Conservation (phyloP, 2,113 vertebrate genomes). For the Apodemus speciosus region DNA sequence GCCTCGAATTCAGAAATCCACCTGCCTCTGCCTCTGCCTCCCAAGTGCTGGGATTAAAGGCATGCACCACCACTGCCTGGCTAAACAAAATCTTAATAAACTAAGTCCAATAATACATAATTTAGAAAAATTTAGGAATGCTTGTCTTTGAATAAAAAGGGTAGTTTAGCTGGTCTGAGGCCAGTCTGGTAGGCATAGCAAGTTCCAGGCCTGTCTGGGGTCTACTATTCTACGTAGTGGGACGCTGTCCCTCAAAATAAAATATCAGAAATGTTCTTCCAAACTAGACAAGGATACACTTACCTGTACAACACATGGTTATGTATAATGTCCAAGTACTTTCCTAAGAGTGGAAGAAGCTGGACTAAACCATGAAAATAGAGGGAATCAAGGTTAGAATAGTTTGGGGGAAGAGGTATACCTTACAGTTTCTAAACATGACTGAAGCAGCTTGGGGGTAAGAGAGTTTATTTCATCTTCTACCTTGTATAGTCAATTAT, state of each 20-base stretch:
- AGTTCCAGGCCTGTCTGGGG: neutral
- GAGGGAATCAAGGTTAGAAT: neutral
- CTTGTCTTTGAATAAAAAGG: neutral
- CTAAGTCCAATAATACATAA: neutral
- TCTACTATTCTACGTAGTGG: neutral
- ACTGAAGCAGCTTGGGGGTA: too few species aligned
- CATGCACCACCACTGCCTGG: too few species aligned
- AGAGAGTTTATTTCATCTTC: neutral
- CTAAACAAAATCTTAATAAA: neutral
- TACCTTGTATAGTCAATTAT: neutral
- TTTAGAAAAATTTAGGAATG: neutral
- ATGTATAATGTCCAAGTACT: neutral
- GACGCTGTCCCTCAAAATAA: neutral
- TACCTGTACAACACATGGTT: neutral
- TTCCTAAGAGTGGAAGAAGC: neutral
- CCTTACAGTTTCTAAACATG: neutral
- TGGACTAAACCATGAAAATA: neutral
- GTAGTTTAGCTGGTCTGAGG: neutral
- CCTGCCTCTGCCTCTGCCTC: too few species aligned
- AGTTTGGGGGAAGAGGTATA: neutral
- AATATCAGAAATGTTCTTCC: neutral
- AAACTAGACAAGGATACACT: neutral
- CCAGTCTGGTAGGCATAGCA: neutral
- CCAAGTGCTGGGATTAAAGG: too few species aligned
- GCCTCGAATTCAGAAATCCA: too few species aligned